Conservation (phyloP, 2,113 vertebrate species). For the Donacobius atricapilla region DNA sequence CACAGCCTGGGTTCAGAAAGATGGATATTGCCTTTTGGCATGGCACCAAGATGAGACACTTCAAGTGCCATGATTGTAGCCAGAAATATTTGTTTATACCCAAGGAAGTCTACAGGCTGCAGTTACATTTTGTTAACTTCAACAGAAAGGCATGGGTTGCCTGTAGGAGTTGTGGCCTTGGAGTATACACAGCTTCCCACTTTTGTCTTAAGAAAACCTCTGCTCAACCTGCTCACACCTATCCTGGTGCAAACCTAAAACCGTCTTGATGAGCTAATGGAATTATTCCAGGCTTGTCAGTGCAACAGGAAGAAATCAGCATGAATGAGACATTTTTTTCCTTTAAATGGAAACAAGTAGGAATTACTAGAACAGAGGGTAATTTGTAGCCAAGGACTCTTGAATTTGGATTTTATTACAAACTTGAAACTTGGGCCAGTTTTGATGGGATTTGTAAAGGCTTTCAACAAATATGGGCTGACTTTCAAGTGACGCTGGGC, state of each 20-base stretch:
- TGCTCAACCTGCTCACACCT: neutral
- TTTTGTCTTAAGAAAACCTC: neutral
- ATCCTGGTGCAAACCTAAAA: neutral
- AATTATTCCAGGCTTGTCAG: neutral
- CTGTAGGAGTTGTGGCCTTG: neutral
- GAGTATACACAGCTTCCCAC: neutral
- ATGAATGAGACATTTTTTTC: neutral
- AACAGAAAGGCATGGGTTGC: neutral
- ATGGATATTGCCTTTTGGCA: neutral
- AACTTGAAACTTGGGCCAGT: conserved; percentile 22
- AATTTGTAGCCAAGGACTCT: conserved; percentile 35
- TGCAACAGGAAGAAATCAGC: neutral
- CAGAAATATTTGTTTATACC: neutral
- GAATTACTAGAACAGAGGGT: conserved; percentile 50
- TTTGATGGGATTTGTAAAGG: conserved; percentile 46
- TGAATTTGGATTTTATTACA: conserved; percentile 55
- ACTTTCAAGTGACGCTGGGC: conserved; percentile 51
- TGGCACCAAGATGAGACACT: neutral
- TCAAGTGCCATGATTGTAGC: rapidly evolving
- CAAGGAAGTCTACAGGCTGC: neutral
- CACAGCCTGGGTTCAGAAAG: rapidly evolving
- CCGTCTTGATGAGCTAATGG: neutral
- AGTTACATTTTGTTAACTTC: neutral
- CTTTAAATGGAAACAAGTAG: conserved; percentile 27
- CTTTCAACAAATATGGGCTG: conserved; percentile 38